Evolutionary conservation across 2,888 invertebrate species (phyloP).

Genomic region (Drosophila silvestris): DNA sequence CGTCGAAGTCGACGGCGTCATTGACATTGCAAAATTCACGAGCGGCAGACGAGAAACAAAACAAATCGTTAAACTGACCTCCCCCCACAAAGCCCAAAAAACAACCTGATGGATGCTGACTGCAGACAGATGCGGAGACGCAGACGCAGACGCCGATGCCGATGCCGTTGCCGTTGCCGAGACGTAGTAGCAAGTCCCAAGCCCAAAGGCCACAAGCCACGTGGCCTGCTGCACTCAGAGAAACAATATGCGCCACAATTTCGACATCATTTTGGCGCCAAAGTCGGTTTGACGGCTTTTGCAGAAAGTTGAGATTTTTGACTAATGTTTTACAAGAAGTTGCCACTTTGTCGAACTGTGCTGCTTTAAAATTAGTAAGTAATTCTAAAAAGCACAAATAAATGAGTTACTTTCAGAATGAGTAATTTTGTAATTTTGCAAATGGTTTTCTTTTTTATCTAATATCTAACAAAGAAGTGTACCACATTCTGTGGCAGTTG

Average conservation of each 20-base stretch:
- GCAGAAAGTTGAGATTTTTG: neutral
- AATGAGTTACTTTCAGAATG: neutral
- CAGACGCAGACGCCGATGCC: neutral
- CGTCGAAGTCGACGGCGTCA: conserved; percentile 57
- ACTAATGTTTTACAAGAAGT: neutral
- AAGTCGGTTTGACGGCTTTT: neutral
- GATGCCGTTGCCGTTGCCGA: neutral
- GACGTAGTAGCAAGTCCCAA: conserved; percentile 1
- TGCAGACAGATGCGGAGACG: conserved; percentile 32
- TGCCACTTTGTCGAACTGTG: neutral
- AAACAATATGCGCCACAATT: neutral
- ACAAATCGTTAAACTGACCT: conserved; percentile 74
- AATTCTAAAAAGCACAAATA: neutral
- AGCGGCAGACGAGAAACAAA: conserved; percentile 54
- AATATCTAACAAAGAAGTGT: neutral
- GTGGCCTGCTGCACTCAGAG: conserved; percentile 25
- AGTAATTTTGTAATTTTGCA: neutral
- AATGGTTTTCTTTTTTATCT: neutral
- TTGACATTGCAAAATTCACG: conserved; percentile 76
- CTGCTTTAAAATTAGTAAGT: neutral
- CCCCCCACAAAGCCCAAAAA: conserved; percentile 16
- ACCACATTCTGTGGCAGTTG: neutral
- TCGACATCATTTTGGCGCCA: neutral
- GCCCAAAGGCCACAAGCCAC: conserved; percentile 21
- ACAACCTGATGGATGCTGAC: conserved; percentile 66